Evolutionary conservation across 2,113 vertebrate genomes (phyloP), one percentile per base, ranked within the genome.

Genomic region (Paradoxurus hermaphroditus): DNA sequence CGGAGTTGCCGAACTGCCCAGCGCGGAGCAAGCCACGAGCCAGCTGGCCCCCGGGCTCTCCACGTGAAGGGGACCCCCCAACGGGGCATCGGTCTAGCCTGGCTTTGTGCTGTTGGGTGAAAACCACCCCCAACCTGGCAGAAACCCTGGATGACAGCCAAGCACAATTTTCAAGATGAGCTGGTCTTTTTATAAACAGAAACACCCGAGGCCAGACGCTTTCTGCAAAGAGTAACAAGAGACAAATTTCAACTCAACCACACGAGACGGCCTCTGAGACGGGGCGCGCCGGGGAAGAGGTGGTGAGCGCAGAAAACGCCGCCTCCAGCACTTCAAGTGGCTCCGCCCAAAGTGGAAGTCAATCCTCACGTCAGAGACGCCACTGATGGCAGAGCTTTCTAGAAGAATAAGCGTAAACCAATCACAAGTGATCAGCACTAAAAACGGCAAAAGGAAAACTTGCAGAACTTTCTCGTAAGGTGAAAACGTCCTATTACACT

Each of bases 41-140:
- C 21, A 41, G 36, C 23, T 87, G 79, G 90, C 86, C 90, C 67
- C 78, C 84, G 79, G 90, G 77, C 62, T 44, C n/a, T 44, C 36
- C 59, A 85, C 97, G 84, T 63, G 90, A 11, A 27, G 92, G 81
- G 41, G 89, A 78, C 4, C n/a, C 44, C 39, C 92, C 62, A 25
- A 95, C 65, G 90, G 92, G 97, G 73, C 0, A 88, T 95, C 82
- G 62, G 92, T 67, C 94, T 88, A 82, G 94, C n/a, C 90, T 95
- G 96, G 97, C 96, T 96, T 91, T 91, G 46, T 34, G 95, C 94
- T 94, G 92, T 34, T 1, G 5, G 4, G 36, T 49, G 75, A 96
- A 94, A 85, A 94, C 62, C 96, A 95, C 75, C 36, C 77, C 34
- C 31, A 94, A 83, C 65, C 59, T 53, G 59, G 53, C 46, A 13